Evolutionary conservation across 2,113 vertebrate genomes (phyloP), one percentile per base, ranked within the genome.

Genomic region (Suricata suricatta): DNA sequence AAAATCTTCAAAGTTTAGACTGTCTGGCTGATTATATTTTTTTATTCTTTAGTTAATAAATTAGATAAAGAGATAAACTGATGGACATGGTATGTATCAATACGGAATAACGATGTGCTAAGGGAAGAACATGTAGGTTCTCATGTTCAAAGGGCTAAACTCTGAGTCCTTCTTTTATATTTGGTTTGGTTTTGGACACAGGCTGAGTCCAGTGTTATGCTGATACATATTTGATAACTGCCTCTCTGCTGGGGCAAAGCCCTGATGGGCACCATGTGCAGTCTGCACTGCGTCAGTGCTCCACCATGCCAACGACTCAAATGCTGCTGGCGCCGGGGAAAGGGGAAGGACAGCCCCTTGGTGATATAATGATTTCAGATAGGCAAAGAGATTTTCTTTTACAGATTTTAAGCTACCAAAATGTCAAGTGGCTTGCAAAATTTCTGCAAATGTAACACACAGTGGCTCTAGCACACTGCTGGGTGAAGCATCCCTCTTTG

Each of bases 11-110:
- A 86, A 80, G 60, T 92, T 68, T 92, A 41, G 47, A 54, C n/a
- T 3, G 54, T 74, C 41, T 10, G 38, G 19, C 23, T 76, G 57
- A 25, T 50, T 95, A 1, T 64, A 29, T 44, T 81, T 95, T 95
- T 93, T 57, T 60, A 90, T 82, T 76, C 33, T 96, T 94, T 85
- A n/a, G 14, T 91, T 95, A 77, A 72, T 72, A 38, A 66, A 54
- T 83, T 83, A 64, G 14, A 27, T 76, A 76, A 44, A 88, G 41
- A 92, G 41, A 57, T 35, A 66, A 97, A 77, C 47, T 29, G 7
- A 50, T 38, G 41, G 50, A 25, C 38, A 15, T 33, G 72, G 29
- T 68, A 76, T 79, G 1, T 71, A 87, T 52, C 7, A n/a, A 8
- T 38, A 19, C n/a, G 50, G 12, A 7, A 41, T 63, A 93, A 96